phyloP scores from a whole-genome alignment of 2,797 vertebrate genomes.

The Fringilla coelebs region DNA sequence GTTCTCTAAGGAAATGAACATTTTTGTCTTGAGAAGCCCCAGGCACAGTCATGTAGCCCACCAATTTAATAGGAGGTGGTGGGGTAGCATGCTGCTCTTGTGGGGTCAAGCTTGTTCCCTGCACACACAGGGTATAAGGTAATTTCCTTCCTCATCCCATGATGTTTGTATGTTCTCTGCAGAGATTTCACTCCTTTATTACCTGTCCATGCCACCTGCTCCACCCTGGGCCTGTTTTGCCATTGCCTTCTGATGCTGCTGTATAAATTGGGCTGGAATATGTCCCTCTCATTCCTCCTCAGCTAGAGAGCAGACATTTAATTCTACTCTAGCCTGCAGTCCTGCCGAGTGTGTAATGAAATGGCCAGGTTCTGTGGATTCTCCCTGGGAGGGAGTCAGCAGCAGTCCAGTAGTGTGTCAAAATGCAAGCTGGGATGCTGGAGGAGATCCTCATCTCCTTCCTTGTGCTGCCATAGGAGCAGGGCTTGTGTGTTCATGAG shows the following conservation, averaged over 20 bases:
- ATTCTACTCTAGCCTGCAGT: not conserved
- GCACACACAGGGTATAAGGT: not conserved
- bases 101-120: not conserved
- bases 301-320: not conserved
- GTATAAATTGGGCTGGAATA: not conserved
- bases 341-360: not conserved
- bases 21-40: slow-evolving; percentile 27
- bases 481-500: accelerated
- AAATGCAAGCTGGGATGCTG: not conserved
- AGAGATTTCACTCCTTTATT: not conserved
- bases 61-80: not conserved
- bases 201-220: not conserved
- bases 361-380: not conserved
- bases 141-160: not conserved
- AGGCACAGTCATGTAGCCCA: not conserved
- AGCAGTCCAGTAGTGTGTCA: accelerated
- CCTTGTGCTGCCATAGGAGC: accelerated
- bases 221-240: not conserved
- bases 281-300: not conserved
- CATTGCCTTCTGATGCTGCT: not conserved
- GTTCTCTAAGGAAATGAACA: slow-evolving; percentile 32
- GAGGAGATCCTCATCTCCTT: not conserved
- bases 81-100: not conserved
- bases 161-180: not conserved
- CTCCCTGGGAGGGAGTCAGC: not conserved